phyloP scores from a whole-genome alignment of 1,140 invertebrate species.

The Papilio glaucus region DNA sequence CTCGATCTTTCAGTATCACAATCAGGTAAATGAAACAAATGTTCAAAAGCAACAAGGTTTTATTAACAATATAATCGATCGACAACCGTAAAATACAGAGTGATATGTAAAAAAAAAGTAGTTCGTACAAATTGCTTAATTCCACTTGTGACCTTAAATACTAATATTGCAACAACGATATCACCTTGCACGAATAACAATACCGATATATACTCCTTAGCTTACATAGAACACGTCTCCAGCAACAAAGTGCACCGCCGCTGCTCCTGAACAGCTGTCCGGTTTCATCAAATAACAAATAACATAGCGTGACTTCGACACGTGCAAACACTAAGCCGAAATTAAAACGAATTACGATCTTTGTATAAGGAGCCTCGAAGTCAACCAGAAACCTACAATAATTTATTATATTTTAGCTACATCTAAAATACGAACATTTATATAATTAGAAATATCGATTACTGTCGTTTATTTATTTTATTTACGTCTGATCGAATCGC shows the following conservation, averaged over 20 bases:
- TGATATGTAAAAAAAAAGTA: constrained; percentile 38
- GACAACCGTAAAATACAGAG: constrained; percentile 44
- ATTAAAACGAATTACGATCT: constrained; percentile 7
- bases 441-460: not conserved
- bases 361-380: constrained; percentile 29
- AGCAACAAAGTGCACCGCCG: not conserved
- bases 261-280: too few relatives aligned
- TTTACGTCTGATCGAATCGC: not conserved
- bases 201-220: constrained; percentile 45
- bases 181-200: constrained; percentile 68
- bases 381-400: not conserved
- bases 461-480: not conserved
- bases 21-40: not conserved
- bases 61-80: constrained; percentile 65
- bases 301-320: too few relatives aligned
- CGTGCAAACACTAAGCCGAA: constrained; percentile 39
- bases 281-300: too few relatives aligned
- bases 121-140: constrained; percentile 51
- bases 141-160: constrained; percentile 60
- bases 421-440: constrained; percentile 31
- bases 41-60: constrained; percentile 69
- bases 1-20: not conserved
- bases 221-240: constrained; percentile 36
- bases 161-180: constrained; percentile 80
- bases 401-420: constrained; percentile 28